Percentiles rank a stretch among this genome's conserved stretches.
Evolutionary conservation across 2,113 vertebrate species (phyloP).

Genomic region (Xiphophorus maculatus): DNA sequence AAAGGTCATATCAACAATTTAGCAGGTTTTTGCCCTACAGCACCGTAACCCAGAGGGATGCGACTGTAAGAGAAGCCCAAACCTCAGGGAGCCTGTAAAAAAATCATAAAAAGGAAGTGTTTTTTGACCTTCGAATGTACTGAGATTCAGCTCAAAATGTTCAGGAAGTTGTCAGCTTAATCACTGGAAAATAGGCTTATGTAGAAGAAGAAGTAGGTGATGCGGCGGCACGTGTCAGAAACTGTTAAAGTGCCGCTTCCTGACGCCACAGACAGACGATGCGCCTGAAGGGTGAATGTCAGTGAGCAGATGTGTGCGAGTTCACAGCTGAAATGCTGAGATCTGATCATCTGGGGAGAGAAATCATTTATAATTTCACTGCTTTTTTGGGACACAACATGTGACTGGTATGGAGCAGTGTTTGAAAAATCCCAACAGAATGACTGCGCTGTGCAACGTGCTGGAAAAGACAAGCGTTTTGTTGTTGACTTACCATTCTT

Average conservation of each 20-base stretch:
- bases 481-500: no score
- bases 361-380: background rate
- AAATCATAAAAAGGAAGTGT: background rate
- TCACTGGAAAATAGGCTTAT: constrained; percentile 36
- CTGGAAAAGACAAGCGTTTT: no score
- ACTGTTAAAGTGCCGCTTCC: constrained; percentile 17
- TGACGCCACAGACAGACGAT: constrained; percentile 14
- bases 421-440: background rate
- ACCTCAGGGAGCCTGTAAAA: constrained; percentile 17
- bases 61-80: constrained; percentile 29
- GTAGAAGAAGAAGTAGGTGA: background rate
- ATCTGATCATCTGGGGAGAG: background rate
- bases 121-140: constrained; percentile 8
- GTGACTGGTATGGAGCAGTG: background rate
- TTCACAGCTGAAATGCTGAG: background rate
- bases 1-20: constrained; percentile 73
- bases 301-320: background rate
- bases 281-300: background rate
- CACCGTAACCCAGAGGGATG: constrained; percentile 45
- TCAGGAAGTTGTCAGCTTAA: constrained; percentile 19
- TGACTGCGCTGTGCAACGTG: no score
- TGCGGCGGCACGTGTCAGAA: background rate
- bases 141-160: constrained; percentile 12
- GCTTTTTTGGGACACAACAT: background rate
- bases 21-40: constrained; percentile 45